Percentiles rank a stretch among this genome's conserved stretches.
phyloP scores from a whole-genome alignment of 2,113 vertebrate species.

The Grallaria varia region DNA sequence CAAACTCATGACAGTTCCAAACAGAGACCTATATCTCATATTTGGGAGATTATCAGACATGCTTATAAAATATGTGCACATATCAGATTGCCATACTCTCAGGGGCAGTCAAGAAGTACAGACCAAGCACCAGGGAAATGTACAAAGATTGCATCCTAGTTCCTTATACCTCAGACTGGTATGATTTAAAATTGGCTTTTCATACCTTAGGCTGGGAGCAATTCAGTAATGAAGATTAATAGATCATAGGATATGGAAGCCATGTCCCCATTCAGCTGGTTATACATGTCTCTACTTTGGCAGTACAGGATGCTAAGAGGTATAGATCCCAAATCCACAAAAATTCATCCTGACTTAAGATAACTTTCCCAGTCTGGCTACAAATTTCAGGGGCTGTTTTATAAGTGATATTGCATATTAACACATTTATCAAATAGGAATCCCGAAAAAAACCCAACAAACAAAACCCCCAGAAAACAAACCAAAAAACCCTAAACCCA shows the following conservation, averaged over 20 bases:
- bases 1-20: conserved; percentile 20
- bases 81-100: neutral
- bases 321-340: neutral
- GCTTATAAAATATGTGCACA: neutral
- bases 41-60: neutral
- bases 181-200: neutral
- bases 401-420: neutral
- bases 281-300: neutral
- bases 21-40: neutral
- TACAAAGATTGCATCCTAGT: neutral
- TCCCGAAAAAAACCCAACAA: neutral
- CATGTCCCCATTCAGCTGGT: neutral
- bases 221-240: neutral
- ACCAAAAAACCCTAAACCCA: neutral
- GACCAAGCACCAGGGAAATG: neutral
- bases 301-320: neutral
- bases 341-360: neutral
- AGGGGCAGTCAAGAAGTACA: neutral
- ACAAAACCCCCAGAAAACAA: no score
- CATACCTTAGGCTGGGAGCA: neutral
- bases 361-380: neutral
- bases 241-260: neutral
- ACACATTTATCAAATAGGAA: neutral
- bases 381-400: neutral
- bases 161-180: neutral